Conservation (phyloP, 2,888 invertebrate genomes). For the Cyaniris semiargus region DNA sequence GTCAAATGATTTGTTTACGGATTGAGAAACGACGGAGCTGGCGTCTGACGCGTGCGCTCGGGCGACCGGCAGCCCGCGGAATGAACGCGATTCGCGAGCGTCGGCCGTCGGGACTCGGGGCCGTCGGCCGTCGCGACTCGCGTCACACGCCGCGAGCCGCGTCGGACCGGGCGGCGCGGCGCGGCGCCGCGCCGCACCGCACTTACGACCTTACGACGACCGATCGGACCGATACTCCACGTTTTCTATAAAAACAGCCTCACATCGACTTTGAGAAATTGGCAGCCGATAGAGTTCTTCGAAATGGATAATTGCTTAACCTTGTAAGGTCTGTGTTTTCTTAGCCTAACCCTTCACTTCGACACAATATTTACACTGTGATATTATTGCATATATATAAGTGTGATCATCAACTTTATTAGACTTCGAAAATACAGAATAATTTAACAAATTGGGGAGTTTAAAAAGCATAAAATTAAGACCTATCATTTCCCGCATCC, state of each 20-base stretch:
- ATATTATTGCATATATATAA: too few species aligned
- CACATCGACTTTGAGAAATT: neutral
- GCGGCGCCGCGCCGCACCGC: neutral
- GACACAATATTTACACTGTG: too few species aligned
- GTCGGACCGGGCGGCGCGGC: neutral
- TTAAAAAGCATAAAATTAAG: too few species aligned
- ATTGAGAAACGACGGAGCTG: constrained; percentile 40
- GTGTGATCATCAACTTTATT: too few species aligned
- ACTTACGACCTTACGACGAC: constrained; percentile 12
- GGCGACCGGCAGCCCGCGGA: constrained; percentile 47
- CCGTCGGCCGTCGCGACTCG: neutral
- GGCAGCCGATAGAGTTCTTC: neutral
- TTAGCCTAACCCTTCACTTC: neutral
- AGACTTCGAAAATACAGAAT: too few species aligned
- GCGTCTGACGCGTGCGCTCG: constrained; percentile 42
- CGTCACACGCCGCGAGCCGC: neutral
- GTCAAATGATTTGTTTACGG: constrained; percentile 67
- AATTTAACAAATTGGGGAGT: too few species aligned
- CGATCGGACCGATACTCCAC: neutral
- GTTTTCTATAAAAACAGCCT: neutral
- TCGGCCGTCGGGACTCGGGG: too few species aligned
- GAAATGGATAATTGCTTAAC: neutral
- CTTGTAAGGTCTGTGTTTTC: neutral
- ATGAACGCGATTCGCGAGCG: neutral
- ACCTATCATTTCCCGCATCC: too few species aligned